phyloP scores from a whole-genome alignment of 2,888 invertebrate genomes.

The Oeneis ivallda region DNA sequence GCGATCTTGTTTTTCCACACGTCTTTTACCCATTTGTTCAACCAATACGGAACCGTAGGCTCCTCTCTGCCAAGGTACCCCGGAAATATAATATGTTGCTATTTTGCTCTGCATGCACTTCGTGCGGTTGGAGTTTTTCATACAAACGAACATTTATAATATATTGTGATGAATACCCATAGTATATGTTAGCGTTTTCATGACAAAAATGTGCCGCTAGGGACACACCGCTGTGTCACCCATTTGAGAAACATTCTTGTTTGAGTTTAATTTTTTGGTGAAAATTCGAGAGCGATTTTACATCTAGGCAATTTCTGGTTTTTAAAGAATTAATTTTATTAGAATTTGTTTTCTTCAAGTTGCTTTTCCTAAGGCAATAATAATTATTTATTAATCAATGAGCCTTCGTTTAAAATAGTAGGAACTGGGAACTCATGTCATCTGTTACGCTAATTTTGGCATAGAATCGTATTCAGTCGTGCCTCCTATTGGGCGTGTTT shows the following conservation, averaged over 20 bases:
- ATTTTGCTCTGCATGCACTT: background rate
- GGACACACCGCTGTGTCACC: constrained; percentile 13
- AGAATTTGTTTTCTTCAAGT: too few relatives aligned
- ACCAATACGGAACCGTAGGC: background rate
- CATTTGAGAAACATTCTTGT: constrained; percentile 21
- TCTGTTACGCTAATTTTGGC: background rate
- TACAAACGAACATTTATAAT: background rate
- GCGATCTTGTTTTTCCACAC: constrained; percentile 32
- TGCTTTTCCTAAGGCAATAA: too few relatives aligned
- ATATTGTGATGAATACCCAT: constrained; percentile 7
- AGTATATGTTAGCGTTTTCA: constrained; percentile 14
- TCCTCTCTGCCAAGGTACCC: background rate
- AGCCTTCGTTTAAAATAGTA: background rate
- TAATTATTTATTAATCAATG: too few relatives aligned
- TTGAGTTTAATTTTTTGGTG: constrained; percentile 20
- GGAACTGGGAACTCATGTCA: too few relatives aligned
- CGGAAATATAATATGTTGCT: background rate
- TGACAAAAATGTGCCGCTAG: constrained; percentile 2
- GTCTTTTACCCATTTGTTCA: constrained; percentile 24
- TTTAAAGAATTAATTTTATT: too few relatives aligned
- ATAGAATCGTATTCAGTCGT: too few relatives aligned
- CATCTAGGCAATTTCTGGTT: background rate
- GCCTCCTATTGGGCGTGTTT: too few relatives aligned
- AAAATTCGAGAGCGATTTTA: constrained; percentile 6
- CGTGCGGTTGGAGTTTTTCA: background rate